Percentiles rank a stretch among this genome's conserved stretches.
Conservation (phyloP, 2,888 invertebrate genomes). For the Pediacus dermestoides region DNA sequence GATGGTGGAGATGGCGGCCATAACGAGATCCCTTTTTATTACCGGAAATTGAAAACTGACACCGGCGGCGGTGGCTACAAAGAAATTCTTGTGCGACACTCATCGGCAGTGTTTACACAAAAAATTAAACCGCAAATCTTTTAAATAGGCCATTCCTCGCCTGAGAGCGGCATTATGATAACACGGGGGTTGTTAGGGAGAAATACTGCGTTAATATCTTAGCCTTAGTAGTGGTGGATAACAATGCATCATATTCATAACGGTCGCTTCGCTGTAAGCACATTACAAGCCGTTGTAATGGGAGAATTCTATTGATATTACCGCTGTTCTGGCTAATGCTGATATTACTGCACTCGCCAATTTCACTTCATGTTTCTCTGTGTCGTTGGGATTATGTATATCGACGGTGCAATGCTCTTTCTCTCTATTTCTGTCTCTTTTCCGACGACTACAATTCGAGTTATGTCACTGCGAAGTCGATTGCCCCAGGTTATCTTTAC, state of each 20-base stretch:
- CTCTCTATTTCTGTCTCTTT: no score
- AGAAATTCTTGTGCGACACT: conserved; percentile 25
- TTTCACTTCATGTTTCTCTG: conserved; percentile 18
- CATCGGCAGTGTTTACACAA: conserved; percentile 37
- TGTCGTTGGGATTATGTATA: conserved; percentile 18
- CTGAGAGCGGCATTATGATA: conserved; percentile 40
- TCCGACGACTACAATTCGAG: neutral
- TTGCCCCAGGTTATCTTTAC: conserved; percentile 2
- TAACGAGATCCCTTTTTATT: conserved; percentile 18
- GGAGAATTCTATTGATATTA: conserved; percentile 26
- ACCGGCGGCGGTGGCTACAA: conserved; percentile 22
- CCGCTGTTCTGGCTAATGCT: conserved; percentile 26
- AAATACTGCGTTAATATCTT: conserved; percentile 43
- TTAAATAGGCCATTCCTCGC: conserved; percentile 39
- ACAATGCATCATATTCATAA: conserved; percentile 43
- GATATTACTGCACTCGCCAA: conserved; percentile 22
- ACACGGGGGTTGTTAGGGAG: conserved; percentile 38
- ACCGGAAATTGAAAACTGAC: conserved; percentile 38
- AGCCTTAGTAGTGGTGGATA: conserved; percentile 35
- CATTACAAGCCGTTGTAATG: conserved; percentile 39
- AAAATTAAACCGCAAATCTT: conserved; percentile 46
- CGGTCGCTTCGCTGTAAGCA: conserved; percentile 34
- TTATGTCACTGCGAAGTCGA: conserved; percentile 1
- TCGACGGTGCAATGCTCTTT: conserved; percentile 10
- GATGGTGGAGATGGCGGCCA: no score